phyloP scores from a whole-genome alignment of 2,113 vertebrate species.

The Petaurus breviceps region DNA sequence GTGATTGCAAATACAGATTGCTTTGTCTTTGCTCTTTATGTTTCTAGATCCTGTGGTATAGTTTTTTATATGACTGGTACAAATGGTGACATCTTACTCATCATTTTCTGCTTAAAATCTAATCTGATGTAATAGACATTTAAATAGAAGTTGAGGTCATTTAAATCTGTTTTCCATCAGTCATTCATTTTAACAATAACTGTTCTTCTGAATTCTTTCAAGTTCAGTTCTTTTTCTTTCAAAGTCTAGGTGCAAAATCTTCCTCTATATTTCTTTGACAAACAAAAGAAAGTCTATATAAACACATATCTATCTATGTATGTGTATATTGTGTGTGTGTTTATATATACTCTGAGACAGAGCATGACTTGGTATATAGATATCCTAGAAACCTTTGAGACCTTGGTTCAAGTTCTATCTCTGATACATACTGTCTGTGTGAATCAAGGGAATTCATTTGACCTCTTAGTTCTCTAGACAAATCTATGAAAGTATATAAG shows the following conservation, averaged over 20 bases:
- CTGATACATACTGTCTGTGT: background rate
- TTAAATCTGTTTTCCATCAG: background rate
- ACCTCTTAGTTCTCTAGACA: background rate
- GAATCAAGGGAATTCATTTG: background rate
- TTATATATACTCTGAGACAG: background rate
- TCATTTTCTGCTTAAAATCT: background rate
- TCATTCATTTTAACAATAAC: background rate
- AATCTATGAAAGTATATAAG: background rate
- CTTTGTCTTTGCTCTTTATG: background rate
- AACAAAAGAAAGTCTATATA: background rate
- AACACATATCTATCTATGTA: background rate
- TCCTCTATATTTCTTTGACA: background rate
- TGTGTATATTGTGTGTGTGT: background rate
- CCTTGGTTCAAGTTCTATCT: background rate
- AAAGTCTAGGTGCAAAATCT: background rate
- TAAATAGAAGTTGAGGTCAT: background rate
- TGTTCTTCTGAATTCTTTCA: background rate
- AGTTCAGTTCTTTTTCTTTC: background rate
- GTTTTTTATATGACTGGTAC: background rate
- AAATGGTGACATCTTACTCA: background rate
- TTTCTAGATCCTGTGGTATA: background rate
- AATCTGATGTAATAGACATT: conserved; percentile 1
- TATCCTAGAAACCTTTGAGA: background rate
- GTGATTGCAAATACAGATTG: background rate
- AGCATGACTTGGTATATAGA: background rate